These are phyloP conservation scores for Anabas testudineus DNA, from an alignment of 2,797 vertebrate species.

Conservation along the genomic window DNA sequence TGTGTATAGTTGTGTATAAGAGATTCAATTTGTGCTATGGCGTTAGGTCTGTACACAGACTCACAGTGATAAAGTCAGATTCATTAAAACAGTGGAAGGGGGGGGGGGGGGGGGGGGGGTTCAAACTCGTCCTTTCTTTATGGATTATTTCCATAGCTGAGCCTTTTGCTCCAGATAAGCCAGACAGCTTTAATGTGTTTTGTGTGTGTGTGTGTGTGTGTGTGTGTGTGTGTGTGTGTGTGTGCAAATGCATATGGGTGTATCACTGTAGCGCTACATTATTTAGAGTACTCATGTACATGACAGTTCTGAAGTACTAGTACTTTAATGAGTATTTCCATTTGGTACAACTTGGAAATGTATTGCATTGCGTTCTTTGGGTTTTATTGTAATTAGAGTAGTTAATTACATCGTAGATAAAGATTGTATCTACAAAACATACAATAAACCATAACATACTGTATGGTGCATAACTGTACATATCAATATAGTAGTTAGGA, in stretches of 20 bases:
- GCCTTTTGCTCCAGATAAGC: slow-evolving; percentile 66
- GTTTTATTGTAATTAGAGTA: no score
- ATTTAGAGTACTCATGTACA: not conserved
- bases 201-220: slow-evolving; percentile 17
- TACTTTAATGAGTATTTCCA: not conserved
- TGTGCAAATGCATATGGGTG: slow-evolving; percentile 11
- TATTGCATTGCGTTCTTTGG: not conserved
- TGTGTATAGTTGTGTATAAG: not conserved
- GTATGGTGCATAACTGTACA: not conserved
- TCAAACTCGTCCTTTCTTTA: slow-evolving; percentile 54
- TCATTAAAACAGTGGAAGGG: slow-evolving; percentile 18
- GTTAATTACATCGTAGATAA: not conserved
- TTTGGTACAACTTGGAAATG: not conserved
- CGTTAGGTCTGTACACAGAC: not conserved
- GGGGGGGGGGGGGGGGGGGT: no score
- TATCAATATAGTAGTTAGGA: not conserved
- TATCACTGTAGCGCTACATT: slow-evolving; percentile 5
- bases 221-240: slow-evolving; percentile 25
- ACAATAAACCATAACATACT: not conserved
- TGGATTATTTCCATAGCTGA: slow-evolving; percentile 69
- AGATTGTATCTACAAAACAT: not conserved
- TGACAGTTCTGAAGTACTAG: not conserved
- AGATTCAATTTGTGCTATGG: not conserved
- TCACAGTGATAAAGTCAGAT: slow-evolving; percentile 11
- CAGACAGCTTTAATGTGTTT: slow-evolving; percentile 42